These are phyloP conservation scores for Bubalus kerabau DNA, from an alignment of 2,113 vertebrate species.

Conservation along the genomic window DNA sequence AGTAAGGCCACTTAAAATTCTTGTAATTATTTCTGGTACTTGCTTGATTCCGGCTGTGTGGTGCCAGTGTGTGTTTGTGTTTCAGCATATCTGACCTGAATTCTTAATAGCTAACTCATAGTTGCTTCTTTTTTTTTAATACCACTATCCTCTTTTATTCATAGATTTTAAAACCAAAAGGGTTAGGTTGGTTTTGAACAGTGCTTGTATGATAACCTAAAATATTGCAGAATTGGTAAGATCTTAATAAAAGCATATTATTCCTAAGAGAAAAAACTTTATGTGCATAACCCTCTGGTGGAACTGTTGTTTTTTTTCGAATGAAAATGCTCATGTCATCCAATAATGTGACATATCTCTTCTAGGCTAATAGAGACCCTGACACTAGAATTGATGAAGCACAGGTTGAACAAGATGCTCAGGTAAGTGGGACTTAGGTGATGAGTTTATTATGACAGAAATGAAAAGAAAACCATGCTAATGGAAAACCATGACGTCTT, in stretches of 20 bases:
- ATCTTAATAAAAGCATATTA: not conserved
- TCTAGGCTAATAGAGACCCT: slow-evolving; percentile 88
- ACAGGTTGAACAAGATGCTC: slow-evolving; percentile 91
- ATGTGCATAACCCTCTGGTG: not conserved
- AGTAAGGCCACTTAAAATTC: not conserved
- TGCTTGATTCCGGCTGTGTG: not conserved
- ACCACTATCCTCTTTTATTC: not conserved
- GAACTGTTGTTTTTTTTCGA: not conserved
- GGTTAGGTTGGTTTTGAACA: not conserved
- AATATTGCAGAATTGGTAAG: not conserved
- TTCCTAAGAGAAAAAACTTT: not conserved
- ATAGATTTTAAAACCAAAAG: not conserved
- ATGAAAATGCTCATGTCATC: not conserved
- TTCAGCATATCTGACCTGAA: not conserved
- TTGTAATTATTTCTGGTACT: not conserved
- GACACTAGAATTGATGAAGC: slow-evolving; percentile 78
- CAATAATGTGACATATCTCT: not conserved
- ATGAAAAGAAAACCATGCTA: not conserved
- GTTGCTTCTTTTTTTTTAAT: not conserved
- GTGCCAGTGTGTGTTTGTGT: not conserved
- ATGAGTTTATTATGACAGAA: not conserved
- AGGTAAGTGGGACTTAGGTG: slow-evolving; percentile 81
- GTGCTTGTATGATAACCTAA: not conserved
- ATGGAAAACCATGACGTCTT: not conserved
- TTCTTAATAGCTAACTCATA: not conserved